Percentiles rank a stretch among this genome's conserved stretches.
Conservation (phyloP, 2,797 vertebrate species). For the Darevskia nairensis region DNA sequence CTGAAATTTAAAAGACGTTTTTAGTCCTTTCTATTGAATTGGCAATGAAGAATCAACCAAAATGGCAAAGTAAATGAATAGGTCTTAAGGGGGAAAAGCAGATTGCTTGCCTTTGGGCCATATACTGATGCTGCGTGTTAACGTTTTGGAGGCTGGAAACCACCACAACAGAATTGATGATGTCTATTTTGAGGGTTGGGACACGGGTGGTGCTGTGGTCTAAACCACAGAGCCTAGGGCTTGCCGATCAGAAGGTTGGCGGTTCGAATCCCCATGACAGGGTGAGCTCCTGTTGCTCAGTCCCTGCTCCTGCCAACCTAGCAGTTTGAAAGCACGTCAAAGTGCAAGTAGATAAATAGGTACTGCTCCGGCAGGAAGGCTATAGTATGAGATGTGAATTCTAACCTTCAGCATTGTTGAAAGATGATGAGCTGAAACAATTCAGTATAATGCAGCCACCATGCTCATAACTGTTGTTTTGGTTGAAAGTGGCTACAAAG, state of each 20-base stretch:
- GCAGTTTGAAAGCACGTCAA: too few species aligned
- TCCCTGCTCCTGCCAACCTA: too few species aligned
- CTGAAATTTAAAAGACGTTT: neutral
- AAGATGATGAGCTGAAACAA: neutral
- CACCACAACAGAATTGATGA: neutral
- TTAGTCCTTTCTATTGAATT: neutral
- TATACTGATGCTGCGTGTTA: neutral
- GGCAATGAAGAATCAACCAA: neutral
- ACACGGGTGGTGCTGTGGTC: too few species aligned
- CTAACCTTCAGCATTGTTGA: neutral
- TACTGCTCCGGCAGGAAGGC: too few species aligned
- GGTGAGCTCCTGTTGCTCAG: too few species aligned
- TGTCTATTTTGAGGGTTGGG: neutral
- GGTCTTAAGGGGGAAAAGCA: neutral
- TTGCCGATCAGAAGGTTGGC: too few species aligned
- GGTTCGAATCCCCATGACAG: too few species aligned
- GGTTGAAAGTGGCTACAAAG: neutral
- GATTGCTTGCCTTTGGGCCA: neutral
- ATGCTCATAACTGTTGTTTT: neutral
- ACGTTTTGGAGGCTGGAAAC: neutral
- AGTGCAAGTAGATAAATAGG: too few species aligned
- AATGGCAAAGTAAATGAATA: constrained; percentile 1
- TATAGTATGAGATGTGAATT: neutral
- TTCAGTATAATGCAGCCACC: neutral
- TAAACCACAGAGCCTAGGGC: too few species aligned